A percentile compares a stretch with the other conserved stretches of the same genome.
Evolutionary conservation across 2,888 invertebrate genomes (phyloP).

Genomic region (Gasteruption jaculator): DNA sequence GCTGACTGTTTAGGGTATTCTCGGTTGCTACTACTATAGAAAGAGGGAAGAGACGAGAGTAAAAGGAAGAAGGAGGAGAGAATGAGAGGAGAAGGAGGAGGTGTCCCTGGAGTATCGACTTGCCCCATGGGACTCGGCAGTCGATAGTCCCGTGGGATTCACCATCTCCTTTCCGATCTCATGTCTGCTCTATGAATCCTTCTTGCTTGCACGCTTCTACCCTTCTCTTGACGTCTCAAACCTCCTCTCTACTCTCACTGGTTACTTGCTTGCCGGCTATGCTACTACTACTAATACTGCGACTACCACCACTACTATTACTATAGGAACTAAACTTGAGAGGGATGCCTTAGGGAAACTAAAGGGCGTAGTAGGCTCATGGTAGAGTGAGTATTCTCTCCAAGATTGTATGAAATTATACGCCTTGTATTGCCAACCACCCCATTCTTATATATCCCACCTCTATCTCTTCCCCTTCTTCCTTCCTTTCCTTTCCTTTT

Average conservation of each 20-base stretch:
- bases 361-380: neutral
- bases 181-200: slow-evolving; percentile 25
- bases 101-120: slow-evolving; percentile 52
- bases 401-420: slow-evolving; percentile 45
- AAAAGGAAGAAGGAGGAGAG: slow-evolving; percentile 23
- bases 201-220: slow-evolving; percentile 21
- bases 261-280: neutral
- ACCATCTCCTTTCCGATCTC: slow-evolving; percentile 37
- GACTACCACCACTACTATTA: too few species aligned
- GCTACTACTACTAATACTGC: too few species aligned
- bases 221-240: slow-evolving; percentile 13
- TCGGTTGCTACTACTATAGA: slow-evolving; percentile 37
- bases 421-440: slow-evolving; percentile 35
- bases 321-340: too few species aligned
- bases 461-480: slow-evolving; percentile 17
- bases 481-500: slow-evolving; percentile 17
- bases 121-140: slow-evolving; percentile 50
- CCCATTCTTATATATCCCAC: slow-evolving; percentile 14
- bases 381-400: slow-evolving; percentile 27
- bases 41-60: slow-evolving; percentile 36
- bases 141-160: slow-evolving; percentile 52
- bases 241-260: slow-evolving; percentile 7
- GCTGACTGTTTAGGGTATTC: slow-evolving; percentile 45
- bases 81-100: slow-evolving; percentile 23
- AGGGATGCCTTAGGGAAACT: too few species aligned